Conservation (phyloP, 2,888 invertebrate genomes). For the Spilarctia lutea region DNA sequence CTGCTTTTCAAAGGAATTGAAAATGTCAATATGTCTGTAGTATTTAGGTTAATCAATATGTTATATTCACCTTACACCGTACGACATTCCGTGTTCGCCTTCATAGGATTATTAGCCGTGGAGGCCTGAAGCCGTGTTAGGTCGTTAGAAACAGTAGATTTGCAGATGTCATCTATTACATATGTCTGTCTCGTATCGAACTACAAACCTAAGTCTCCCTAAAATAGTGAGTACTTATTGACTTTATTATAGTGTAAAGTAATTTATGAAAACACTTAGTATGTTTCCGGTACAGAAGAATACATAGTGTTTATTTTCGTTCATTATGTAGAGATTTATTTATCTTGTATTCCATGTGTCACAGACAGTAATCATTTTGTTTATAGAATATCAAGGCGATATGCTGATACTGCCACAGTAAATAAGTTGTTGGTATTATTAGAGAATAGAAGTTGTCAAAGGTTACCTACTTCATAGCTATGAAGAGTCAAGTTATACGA, state of each 20-base stretch:
- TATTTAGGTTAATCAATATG: conserved; percentile 38
- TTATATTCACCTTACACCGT: conserved; percentile 33
- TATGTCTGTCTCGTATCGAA: background rate
- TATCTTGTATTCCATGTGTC: background rate
- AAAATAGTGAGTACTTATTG: background rate
- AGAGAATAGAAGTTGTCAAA: background rate
- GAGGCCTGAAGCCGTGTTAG: conserved; percentile 49
- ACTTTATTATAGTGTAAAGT: background rate
- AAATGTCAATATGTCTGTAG: conserved; percentile 21
- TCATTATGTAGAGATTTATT: background rate
- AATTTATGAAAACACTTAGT: background rate
- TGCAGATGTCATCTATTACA: conserved; percentile 1
- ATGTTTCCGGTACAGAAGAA: background rate
- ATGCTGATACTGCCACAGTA: background rate
- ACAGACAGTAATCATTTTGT: background rate
- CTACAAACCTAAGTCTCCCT: background rate
- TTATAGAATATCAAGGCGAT: background rate
- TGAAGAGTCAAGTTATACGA: conserved; percentile 18
- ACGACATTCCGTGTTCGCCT: conserved; percentile 37
- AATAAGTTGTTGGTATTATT: background rate
- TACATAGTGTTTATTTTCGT: background rate
- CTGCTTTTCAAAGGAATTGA: conserved; percentile 13
- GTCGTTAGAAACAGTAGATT: conserved; percentile 23
- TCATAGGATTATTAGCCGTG: conserved; percentile 51
- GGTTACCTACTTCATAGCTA: conserved; percentile 7